Evolutionary conservation across 2,797 vertebrate species (phyloP).

Genomic region (Pseudochromis fuscus): DNA sequence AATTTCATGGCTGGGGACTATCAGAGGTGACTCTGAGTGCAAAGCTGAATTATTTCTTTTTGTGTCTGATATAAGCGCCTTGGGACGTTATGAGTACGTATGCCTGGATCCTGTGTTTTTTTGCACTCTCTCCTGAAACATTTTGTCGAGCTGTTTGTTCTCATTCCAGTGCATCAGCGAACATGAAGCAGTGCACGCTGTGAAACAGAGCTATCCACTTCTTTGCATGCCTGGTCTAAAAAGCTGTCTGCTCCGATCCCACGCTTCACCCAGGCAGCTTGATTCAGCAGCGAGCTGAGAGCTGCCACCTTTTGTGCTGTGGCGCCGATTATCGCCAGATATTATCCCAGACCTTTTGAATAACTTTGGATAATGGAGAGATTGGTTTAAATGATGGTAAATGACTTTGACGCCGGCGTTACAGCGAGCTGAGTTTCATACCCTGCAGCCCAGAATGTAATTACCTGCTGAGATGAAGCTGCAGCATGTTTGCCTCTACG

Average conservation of each 20-base stretch:
- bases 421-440: constrained; percentile 15
- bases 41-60: constrained; percentile 74
- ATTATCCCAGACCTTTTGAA: constrained; percentile 36
- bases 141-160: constrained; percentile 59
- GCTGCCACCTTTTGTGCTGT: constrained; percentile 19
- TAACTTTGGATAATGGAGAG: constrained; percentile 36
- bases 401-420: constrained; percentile 24
- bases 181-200: constrained; percentile 25
- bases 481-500: constrained; percentile 23
- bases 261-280: neutral
- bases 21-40: constrained; percentile 79
- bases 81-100: constrained; percentile 39
- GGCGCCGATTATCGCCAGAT: constrained; percentile 18
- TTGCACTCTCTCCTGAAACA: constrained; percentile 39
- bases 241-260: constrained; percentile 17
- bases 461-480: constrained; percentile 50
- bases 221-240: constrained; percentile 22
- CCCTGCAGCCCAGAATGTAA: constrained; percentile 63
- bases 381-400: constrained; percentile 30
- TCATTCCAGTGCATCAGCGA: constrained; percentile 42
- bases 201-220: constrained; percentile 24
- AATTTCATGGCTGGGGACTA: constrained; percentile 77
- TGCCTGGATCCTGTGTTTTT: constrained; percentile 10
- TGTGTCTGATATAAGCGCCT: constrained; percentile 71
- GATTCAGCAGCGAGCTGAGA: constrained; percentile 15